phyloP scores from a whole-genome alignment of 2,113 vertebrate species.

The Peucedramus taeniatus region DNA sequence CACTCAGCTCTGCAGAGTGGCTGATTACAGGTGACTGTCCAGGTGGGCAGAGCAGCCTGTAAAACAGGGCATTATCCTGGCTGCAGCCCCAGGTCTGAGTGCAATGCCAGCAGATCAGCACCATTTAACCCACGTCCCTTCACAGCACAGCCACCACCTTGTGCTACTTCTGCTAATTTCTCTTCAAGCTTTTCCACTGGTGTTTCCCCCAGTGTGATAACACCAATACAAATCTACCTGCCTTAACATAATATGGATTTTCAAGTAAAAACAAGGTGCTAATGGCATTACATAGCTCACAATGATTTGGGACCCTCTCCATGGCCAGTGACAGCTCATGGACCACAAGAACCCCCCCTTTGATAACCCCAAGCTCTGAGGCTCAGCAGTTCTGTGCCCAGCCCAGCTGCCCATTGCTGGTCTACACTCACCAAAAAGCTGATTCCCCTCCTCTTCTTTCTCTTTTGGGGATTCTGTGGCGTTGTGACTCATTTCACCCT shows the following conservation, averaged over 20 bases:
- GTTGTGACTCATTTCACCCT: background rate
- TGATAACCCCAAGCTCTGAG: accelerated
- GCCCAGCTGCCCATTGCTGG: background rate
- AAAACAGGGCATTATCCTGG: background rate
- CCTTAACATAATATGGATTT: accelerated
- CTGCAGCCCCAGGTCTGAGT: background rate
- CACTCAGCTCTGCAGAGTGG: background rate
- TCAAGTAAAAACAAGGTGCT: background rate
- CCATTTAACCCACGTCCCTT: background rate
- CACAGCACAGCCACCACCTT: background rate
- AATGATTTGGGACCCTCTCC: background rate
- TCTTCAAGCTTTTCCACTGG: background rate
- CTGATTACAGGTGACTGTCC: background rate
- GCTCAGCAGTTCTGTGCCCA: background rate
- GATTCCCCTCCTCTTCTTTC: background rate
- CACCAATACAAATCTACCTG: background rate
- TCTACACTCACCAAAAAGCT: background rate
- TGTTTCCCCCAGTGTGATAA: background rate
- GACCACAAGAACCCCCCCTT: background rate
- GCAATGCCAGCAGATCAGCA: background rate
- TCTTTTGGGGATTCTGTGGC: accelerated
- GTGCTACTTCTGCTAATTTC: background rate
- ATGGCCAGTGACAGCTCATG: accelerated
- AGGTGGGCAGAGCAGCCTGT: background rate
- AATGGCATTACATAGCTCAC: accelerated